Conservation (phyloP, 2,797 vertebrate genomes). For the Spondyliosoma cantharus region DNA sequence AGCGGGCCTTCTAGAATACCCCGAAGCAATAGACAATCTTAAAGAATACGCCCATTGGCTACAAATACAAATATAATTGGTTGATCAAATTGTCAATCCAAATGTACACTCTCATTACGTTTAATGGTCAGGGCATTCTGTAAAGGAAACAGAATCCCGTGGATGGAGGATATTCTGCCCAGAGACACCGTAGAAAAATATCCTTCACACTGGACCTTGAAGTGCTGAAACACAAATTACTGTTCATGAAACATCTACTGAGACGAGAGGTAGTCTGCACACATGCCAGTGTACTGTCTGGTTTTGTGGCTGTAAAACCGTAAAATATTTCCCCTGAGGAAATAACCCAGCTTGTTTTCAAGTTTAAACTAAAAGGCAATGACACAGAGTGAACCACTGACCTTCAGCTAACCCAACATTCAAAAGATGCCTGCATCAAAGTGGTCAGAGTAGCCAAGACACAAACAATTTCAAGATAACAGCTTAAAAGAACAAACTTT, state of each 20-base stretch:
- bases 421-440: conserved; percentile 49
- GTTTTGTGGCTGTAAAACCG: conserved; percentile 21
- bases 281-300: not conserved
- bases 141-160: too few species aligned
- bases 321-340: conserved; percentile 29
- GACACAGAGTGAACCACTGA: conserved; percentile 36
- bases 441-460: conserved; percentile 19
- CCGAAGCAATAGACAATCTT: too few species aligned
- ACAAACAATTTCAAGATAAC: conserved; percentile 20
- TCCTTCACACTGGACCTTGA: too few species aligned
- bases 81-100: too few species aligned
- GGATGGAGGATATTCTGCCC: too few species aligned
- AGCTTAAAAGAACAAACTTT: conserved; percentile 13
- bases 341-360: conserved; percentile 29
- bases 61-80: too few species aligned
- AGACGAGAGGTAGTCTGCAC: not conserved
- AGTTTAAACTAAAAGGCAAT: conserved; percentile 35
- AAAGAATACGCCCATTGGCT: too few species aligned
- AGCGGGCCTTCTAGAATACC: too few species aligned
- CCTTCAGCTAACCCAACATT: conserved; percentile 43
- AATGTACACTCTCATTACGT: too few species aligned
- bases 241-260: not conserved
- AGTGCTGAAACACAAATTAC: not conserved
- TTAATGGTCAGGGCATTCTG: too few species aligned
- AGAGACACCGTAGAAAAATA: too few species aligned